Conservation (phyloP, 2,797 vertebrate genomes). For the Glossophaga mutica region DNA sequence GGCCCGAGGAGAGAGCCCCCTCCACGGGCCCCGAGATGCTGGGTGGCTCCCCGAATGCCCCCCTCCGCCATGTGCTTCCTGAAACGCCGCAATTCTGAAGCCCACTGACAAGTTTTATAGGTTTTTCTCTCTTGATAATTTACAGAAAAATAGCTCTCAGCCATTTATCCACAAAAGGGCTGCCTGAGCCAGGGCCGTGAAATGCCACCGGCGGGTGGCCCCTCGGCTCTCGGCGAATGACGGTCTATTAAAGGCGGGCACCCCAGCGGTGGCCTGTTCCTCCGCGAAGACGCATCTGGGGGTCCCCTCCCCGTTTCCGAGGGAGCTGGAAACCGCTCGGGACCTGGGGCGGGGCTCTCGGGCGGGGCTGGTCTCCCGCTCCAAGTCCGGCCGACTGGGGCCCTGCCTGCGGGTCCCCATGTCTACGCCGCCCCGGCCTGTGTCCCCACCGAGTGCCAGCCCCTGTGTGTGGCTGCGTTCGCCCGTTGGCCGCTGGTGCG, state of each 20-base stretch:
- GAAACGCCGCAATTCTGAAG: background rate
- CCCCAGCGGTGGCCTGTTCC: accelerated
- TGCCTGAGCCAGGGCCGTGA: background rate
- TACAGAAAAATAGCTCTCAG: background rate
- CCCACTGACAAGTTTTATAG: background rate
- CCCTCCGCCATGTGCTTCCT: background rate
- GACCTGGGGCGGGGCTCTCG: accelerated
- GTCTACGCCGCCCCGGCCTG: accelerated
- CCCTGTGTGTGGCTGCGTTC: accelerated
- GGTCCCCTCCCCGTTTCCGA: accelerated
- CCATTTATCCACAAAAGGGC: background rate
- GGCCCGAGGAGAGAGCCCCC: accelerated
- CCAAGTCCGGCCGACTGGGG: accelerated
- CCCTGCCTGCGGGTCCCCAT: accelerated
- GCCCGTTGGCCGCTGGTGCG: no score
- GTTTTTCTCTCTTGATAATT: constrained; percentile 1
- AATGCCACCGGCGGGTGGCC: accelerated
- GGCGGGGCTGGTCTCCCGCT: accelerated
- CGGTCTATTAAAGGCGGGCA: accelerated
- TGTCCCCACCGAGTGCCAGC: background rate
- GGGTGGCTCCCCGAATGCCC: background rate
- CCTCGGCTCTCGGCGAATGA: background rate
- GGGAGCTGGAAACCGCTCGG: background rate
- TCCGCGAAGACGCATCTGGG: accelerated
- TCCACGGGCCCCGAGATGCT: accelerated